A percentile compares a stretch with the other conserved stretches of the same genome.
These are phyloP conservation scores for Leptonema lineaticorne DNA, from an alignment of 1,140 invertebrate genomes.

Conservation along the genomic window DNA sequence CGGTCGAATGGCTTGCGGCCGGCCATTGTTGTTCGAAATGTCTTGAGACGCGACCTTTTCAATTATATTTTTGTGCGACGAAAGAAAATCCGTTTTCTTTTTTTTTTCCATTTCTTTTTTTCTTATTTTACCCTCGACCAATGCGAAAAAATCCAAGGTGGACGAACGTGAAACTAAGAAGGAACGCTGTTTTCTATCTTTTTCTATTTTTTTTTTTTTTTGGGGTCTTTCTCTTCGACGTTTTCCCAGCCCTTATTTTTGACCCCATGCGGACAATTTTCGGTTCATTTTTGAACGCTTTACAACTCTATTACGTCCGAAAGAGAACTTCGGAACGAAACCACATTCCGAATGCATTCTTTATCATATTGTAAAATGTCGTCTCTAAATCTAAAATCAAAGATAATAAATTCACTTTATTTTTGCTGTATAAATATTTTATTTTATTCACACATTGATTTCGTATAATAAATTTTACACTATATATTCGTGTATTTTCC, in stretches of 20 bases:
- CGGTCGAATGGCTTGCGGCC: background rate
- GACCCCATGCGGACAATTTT: background rate
- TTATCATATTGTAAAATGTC: too few relatives aligned
- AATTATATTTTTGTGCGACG: constrained; percentile 13
- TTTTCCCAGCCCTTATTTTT: background rate
- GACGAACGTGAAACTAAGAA: too few relatives aligned
- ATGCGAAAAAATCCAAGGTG: too few relatives aligned
- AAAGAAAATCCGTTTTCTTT: background rate
- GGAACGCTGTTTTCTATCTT: too few relatives aligned
- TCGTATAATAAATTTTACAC: background rate
- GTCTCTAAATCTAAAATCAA: background rate
- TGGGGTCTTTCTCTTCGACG: too few relatives aligned
- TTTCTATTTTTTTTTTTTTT: too few relatives aligned
- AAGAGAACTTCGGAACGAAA: background rate
- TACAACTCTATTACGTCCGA: background rate
- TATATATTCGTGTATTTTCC: background rate
- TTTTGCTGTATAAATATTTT: background rate
- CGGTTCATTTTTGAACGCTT: background rate
- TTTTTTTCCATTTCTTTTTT: too few relatives aligned
- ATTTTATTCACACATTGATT: background rate
- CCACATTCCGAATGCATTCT: too few relatives aligned
- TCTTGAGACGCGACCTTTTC: constrained; percentile 14
- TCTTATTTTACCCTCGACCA: too few relatives aligned
- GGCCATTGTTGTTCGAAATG: constrained; percentile 6
- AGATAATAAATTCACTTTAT: background rate